Conservation (phyloP, 2,797 vertebrate genomes). For the Tauraco hartlaubi region DNA sequence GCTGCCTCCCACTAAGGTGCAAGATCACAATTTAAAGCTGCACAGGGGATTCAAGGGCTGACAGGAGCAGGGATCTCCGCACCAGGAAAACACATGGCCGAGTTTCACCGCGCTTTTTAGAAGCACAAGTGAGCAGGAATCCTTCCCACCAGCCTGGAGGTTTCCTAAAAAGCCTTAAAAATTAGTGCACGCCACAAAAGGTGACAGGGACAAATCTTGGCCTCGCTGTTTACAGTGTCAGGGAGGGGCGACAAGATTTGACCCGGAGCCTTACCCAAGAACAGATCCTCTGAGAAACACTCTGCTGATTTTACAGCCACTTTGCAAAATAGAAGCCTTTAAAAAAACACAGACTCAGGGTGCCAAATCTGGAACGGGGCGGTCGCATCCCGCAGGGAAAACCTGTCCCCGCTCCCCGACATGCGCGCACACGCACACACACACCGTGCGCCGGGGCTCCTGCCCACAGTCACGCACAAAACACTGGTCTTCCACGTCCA, state of each 20-base stretch:
- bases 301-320: not conserved
- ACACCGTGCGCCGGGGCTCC: not conserved
- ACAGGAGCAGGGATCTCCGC: not conserved
- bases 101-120: rapidly evolving
- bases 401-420: not conserved
- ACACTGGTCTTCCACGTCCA: not conserved
- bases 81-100: not conserved
- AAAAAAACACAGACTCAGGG: not conserved
- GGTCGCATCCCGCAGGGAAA: not conserved
- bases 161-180: not conserved
- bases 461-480: not conserved
- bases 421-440: not conserved
- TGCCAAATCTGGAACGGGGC: not conserved
- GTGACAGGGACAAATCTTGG: not conserved
- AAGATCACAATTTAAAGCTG: not conserved
- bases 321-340: slow-evolving; percentile 8
- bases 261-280: not conserved
- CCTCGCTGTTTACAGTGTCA: not conserved
- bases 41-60: rapidly evolving
- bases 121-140: not conserved
- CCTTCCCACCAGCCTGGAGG: not conserved
- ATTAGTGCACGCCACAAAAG: not conserved
- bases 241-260: not conserved
- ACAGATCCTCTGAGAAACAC: not conserved
- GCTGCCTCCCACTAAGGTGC: not conserved